Evolutionary conservation across 1,140 invertebrate genomes (phyloP), one percentile per base, ranked within the genome.

Genomic region (Trachymyrmex cornetzi): DNA sequence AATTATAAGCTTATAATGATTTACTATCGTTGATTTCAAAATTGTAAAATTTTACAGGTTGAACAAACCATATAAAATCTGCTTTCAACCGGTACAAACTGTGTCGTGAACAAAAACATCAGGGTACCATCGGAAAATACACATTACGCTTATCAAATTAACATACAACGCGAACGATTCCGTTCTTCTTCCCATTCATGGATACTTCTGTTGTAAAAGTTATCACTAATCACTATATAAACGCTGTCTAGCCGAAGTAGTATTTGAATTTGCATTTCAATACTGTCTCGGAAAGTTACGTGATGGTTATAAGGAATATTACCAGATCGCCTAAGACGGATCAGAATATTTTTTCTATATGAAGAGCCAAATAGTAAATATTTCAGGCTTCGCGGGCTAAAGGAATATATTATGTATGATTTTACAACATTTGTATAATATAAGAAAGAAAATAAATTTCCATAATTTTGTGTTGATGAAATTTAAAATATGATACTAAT

Each of bases 11-110:
- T 22, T 14, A 16, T 22, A 22, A 67, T 2, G 5, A 69, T 57
- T n/a, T 12, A 27, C 38, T 77, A 30, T 34, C 14, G 34, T 57
- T 57, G 30, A 44, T 57, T 71, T 71, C 22, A 19, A 71, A 81
- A 69, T 81, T 81, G 34, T 71, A 53, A 81, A 71, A 81, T 81
- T n/a, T n/a, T n/a, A 22, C 34, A 57, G 11, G 19, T 71, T 71
- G 48, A n/a, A 30, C 14, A 27, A 57, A 22, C 6, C 27, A 44
- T 81, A 71, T 38, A 80, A 81, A 81, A 81, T 81, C 79, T 34
- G 50, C 79, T 71, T 71, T 71, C 16, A 81, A 81, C 64, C 34
- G 34, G 64, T 81, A 38, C 6, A 16, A 71, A 57, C 79, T 22
- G 27, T 64, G 1, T 3, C 9, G 16, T 6, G n/a, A 71, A 71